Evolutionary conservation across 2,113 vertebrate species (phyloP).

Genomic region (Microcebus jonahi): DNA sequence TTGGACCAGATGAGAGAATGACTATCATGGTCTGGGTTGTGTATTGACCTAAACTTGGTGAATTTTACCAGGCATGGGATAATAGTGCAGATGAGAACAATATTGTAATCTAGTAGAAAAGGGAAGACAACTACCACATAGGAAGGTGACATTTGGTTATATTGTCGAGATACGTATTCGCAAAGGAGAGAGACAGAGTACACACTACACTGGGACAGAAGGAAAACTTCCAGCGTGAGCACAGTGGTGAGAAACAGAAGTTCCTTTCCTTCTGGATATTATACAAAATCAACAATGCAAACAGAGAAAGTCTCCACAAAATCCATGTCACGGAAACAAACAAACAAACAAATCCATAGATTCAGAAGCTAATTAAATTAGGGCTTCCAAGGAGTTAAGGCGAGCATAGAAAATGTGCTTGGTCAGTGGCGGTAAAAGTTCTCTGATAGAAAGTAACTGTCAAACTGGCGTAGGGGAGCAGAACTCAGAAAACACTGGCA

Average conservation of each 20-base stretch:
- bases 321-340: not conserved
- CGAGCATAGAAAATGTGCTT: too few relatives aligned
- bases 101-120: not conserved
- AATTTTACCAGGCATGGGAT: not conserved
- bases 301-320: not conserved
- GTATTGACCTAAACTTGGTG: not conserved
- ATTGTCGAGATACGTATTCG: not conserved
- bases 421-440: too few relatives aligned
- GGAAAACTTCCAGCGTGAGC: not conserved
- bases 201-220: not conserved
- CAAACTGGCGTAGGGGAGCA: too few relatives aligned
- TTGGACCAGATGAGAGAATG: not conserved
- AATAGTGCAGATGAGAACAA: not conserved
- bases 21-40: too few relatives aligned
- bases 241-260: not conserved
- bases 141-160: not conserved
- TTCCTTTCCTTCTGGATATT: not conserved
- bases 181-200: not conserved
- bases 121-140: not conserved
- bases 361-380: not conserved
- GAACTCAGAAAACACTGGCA: not conserved
- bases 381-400: not conserved
- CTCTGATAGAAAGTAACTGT: not conserved
- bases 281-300: not conserved
- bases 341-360: not conserved